These are phyloP conservation scores for Sebastes minor DNA, from an alignment of 2,797 vertebrate genomes.

Conservation along the genomic window DNA sequence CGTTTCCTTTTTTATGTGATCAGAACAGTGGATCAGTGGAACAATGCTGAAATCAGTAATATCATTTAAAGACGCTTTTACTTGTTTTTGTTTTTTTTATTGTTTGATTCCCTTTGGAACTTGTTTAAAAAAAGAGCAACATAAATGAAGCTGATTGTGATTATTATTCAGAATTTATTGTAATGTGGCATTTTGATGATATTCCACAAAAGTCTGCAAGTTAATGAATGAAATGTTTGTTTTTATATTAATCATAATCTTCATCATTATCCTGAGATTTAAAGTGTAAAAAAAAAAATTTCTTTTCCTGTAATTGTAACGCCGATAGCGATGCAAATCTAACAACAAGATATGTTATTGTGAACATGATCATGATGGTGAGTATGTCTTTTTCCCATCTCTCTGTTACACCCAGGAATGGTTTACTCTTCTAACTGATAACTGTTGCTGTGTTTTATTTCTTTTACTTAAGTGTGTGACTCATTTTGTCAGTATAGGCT, in stretches of 20 bases:
- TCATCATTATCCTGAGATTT: background rate
- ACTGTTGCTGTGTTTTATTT: background rate
- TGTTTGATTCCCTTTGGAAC: background rate
- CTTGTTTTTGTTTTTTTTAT: too few relatives aligned
- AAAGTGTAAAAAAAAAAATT: background rate
- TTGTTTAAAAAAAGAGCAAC: background rate
- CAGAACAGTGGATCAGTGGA: background rate
- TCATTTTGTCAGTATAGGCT: background rate
- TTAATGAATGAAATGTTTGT: background rate
- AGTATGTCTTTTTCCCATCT: background rate
- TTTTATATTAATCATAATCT: background rate
- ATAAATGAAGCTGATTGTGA: background rate
- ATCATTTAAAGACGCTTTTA: too few relatives aligned
- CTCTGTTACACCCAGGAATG: background rate
- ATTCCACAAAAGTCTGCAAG: background rate
- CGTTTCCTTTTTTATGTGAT: background rate
- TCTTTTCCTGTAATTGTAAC: background rate
- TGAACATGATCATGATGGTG: background rate
- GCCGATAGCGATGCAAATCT: background rate
- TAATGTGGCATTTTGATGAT: conserved; percentile 24
- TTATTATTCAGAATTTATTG: conserved; percentile 8
- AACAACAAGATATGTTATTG: background rate
- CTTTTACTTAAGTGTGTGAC: background rate
- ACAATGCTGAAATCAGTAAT: background rate
- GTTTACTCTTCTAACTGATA: background rate